Base-by-base conservation (phyloP, 2,797 vertebrate species). In the Lophius americanus region DNA sequence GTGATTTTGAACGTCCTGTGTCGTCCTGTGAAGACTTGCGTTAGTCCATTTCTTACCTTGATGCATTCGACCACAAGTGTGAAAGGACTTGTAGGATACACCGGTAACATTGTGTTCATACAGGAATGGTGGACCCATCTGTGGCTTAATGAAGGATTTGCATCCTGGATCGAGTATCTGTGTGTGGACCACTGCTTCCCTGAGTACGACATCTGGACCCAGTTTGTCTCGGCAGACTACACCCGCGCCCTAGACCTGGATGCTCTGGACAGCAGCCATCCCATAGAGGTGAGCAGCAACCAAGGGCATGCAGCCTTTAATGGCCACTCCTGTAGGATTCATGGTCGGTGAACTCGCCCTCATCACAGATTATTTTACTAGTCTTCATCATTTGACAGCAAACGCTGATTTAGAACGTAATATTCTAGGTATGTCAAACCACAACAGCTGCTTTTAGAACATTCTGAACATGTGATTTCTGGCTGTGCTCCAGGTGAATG, bases 71-170 rank as follows among this genome's bases (percentile, higher is more conserved):
- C 23, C 23, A 23, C 23, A 23, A 23, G 23, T 23, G 23, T 23
- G 23, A 7, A 58, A 8, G 8, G 32, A 42, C 38, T 10, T 6
- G 4, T 4, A 58, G 4, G 43, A 33, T 41, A 11, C 9, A 0
- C 0, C 38, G 3, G 51, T 4, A 10, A 47, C 38, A 71, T 2
- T 80, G 36, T 60, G 41, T 70, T 38, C 32, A 0, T 13, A 12
- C 87, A 99, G 98, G 98, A 99, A 61, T 99, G 98, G 98, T 99
- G 98, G 98, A 99, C 98, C 38, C 98, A 99, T 71, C 93, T 99
- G 79, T 99, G 98, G 97, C 94, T 99, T 51, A 99, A 99, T 37
- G 97, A 99, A 89, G 98, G 98, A 2, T 99, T 99, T 75, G 98
- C 98, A 0, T 99, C 98, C 60, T 99, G 98, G 98, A 99, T 99